Percentiles rank a stretch among this genome's conserved stretches.
Conservation (phyloP, 2,888 invertebrate genomes). For the Hololepta plana region DNA sequence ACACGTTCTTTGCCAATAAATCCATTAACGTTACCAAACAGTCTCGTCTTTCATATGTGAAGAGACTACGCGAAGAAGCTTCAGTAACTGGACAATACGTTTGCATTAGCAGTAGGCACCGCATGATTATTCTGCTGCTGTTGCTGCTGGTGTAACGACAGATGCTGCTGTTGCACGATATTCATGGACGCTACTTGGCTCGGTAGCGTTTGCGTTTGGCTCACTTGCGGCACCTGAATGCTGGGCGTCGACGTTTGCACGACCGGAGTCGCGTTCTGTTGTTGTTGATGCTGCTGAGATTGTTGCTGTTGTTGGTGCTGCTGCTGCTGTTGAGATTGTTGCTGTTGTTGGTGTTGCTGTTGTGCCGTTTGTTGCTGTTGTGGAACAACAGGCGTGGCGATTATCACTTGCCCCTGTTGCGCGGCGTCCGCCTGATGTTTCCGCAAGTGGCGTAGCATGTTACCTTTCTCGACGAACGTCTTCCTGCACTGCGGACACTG, state of each 20-base stretch:
- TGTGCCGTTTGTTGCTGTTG: conserved; percentile 8
- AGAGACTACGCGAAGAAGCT: too few relatives aligned
- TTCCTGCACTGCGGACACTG: conserved; percentile 56
- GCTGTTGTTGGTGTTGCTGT: conserved; percentile 12
- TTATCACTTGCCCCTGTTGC: conserved; percentile 5
- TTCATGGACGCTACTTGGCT: conserved; percentile 17
- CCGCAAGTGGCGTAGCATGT: conserved; percentile 53
- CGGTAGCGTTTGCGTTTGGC: conserved; percentile 18
- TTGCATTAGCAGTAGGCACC: conserved; percentile 35
- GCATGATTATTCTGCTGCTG: conserved; percentile 26
- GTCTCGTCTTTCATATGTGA: too few relatives aligned
- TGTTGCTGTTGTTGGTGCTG: conserved; percentile 15
- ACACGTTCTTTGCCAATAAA: too few relatives aligned
- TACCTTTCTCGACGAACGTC: conserved; percentile 65
- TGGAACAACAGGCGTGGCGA: conserved; percentile 8
- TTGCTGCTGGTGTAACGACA: conserved; percentile 14
- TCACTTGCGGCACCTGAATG: conserved; percentile 22
- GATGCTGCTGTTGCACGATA: conserved; percentile 13
- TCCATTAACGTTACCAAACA: too few relatives aligned
- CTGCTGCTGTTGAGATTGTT: conserved; percentile 22
- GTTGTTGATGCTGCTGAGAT: conserved; percentile 5
- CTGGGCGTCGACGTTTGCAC: conserved; percentile 20
- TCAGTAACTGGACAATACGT: conserved; percentile 32
- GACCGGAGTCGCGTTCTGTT: conserved; percentile 10
- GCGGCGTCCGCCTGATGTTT: conserved; percentile 39